Evolutionary conservation across 2,888 invertebrate species (phyloP).

Genomic region (Plusia festucae): DNA sequence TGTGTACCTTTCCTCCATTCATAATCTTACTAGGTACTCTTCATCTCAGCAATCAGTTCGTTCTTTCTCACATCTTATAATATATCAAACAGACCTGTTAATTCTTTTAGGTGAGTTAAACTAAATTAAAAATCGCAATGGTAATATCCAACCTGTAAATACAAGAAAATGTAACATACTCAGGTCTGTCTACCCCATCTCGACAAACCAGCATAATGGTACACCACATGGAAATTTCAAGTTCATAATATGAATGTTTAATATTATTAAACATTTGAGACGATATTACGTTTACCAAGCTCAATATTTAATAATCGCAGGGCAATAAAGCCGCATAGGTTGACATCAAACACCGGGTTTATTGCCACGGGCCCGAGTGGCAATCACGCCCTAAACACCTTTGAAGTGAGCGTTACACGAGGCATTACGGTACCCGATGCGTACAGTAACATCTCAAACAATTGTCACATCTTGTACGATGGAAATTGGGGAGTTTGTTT

Average conservation of each 20-base stretch:
- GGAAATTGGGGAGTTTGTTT: no score
- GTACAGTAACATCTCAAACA: conserved; percentile 14
- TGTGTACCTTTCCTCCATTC: no score
- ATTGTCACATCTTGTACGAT: background rate
- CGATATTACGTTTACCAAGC: conserved; percentile 15
- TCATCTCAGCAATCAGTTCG: no score
- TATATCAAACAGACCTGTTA: no score
- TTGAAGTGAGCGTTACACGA: conserved; percentile 44
- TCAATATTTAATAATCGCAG: conserved; percentile 46
- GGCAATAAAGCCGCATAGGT: conserved; percentile 39
- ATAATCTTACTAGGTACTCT: no score
- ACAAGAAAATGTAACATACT: no score
- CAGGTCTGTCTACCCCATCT: background rate
- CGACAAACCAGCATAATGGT: background rate
- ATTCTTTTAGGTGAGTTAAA: background rate
- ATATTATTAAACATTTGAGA: background rate
- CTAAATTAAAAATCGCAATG: background rate
- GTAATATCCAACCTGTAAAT: no score
- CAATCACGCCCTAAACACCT: conserved; percentile 43
- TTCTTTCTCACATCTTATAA: no score
- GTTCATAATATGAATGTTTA: no score
- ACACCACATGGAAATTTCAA: background rate
- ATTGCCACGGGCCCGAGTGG: conserved; percentile 28
- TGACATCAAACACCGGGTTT: conserved; percentile 44
- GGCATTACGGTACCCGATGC: conserved; percentile 30